Conservation (phyloP, 2,797 vertebrate species). For the Gallirallus australis region DNA sequence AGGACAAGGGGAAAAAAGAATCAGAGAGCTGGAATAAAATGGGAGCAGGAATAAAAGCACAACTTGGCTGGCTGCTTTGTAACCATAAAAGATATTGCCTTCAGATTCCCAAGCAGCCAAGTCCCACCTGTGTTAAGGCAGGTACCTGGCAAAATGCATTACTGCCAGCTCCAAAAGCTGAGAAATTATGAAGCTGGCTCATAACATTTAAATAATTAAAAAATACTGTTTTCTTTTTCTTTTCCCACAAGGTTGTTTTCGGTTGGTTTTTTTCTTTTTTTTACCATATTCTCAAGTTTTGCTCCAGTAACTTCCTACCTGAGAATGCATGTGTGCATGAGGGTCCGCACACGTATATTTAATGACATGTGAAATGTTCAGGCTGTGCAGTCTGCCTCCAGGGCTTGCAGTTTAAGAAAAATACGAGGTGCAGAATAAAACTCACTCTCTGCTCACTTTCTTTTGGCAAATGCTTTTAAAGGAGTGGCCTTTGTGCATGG, state of each 20-base stretch:
- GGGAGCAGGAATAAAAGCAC: not conserved
- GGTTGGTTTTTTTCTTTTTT: too few species aligned
- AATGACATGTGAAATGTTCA: conserved; percentile 12
- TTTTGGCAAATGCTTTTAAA: not conserved
- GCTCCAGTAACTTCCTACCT: not conserved
- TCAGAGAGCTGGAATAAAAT: not conserved
- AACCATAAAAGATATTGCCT: conserved; percentile 4
- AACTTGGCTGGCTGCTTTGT: not conserved
- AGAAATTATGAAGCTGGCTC: not conserved
- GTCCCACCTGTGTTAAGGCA: not conserved
- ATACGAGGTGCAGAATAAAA: not conserved
- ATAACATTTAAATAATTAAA: not conserved
- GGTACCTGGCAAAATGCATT: conserved; percentile 1
- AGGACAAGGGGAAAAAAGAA: not conserved
- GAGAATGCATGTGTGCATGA: not conserved
- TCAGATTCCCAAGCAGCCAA: conserved; percentile 26
- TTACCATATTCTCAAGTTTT: not conserved
- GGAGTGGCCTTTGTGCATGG: not conserved
- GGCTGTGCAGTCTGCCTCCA: not conserved
- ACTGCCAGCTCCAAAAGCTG: not conserved
- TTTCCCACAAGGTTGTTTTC: not conserved
- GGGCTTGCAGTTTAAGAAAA: not conserved
- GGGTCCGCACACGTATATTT: not conserved
- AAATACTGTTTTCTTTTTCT: not conserved
- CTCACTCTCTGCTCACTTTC: not conserved